Conservation (phyloP, 2,888 invertebrate species). For the Rhopalosiphum nymphaeae region DNA sequence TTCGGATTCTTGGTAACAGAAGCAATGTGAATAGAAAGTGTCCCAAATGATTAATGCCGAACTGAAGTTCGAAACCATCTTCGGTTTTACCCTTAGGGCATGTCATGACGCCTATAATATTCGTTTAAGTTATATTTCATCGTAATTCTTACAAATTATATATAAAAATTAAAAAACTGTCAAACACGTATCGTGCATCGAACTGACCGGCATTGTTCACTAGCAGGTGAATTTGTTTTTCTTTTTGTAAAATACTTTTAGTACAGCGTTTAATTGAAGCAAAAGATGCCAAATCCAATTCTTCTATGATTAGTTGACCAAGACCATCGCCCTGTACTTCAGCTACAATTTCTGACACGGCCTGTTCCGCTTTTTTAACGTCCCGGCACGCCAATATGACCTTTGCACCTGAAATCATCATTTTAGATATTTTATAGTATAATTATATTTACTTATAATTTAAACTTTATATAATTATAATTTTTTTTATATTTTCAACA, state of each 20-base stretch:
- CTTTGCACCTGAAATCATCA: conserved; percentile 69
- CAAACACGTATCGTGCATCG: conserved; percentile 69
- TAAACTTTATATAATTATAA: not conserved
- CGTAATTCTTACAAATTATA: not conserved
- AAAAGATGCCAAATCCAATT: conserved; percentile 71
- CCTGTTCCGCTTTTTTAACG: conserved; percentile 70
- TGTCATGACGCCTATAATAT: conserved; percentile 75
- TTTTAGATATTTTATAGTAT: not conserved
- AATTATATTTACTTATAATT: not conserved
- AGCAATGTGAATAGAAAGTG: conserved; percentile 77
- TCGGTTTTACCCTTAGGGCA: conserved; percentile 75
- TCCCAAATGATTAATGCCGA: conserved; percentile 78
- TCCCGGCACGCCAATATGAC: conserved; percentile 73
- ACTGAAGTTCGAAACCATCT: conserved; percentile 78
- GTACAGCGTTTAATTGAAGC: conserved; percentile 71
- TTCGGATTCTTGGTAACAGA: conserved; percentile 75
- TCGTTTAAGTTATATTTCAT: not conserved
- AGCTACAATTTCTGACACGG: conserved; percentile 69
- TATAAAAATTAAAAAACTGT: not conserved
- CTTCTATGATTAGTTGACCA: conserved; percentile 71
- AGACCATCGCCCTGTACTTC: conserved; percentile 67
- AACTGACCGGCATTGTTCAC: conserved; percentile 70
- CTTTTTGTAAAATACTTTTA: conserved; percentile 69
- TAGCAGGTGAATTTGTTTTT: conserved; percentile 69
- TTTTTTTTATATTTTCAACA: not conserved